phyloP scores from a whole-genome alignment of 2,113 vertebrate genomes.

The Leiothrix lutea region DNA sequence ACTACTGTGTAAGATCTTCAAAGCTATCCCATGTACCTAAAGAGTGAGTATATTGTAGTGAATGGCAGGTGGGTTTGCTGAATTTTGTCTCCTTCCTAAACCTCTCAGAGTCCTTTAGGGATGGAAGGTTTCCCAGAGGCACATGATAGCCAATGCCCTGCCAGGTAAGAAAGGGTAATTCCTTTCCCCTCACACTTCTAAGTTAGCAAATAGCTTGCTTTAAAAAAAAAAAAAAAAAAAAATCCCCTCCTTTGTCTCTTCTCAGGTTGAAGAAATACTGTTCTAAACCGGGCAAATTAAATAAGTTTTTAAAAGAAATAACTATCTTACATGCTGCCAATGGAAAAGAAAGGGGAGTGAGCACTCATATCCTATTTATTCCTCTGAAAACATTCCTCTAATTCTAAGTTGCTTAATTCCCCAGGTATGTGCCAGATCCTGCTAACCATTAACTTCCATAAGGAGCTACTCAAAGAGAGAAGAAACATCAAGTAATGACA shows the following conservation, averaged over 20 bases:
- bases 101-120: not conserved
- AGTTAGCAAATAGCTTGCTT: not conserved
- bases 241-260: fast-evolving
- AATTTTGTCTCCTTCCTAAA: not conserved
- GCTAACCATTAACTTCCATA: not conserved
- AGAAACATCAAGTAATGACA: not conserved
- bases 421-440: not conserved
- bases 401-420: not conserved
- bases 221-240: not conserved
- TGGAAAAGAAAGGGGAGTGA: not conserved
- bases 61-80: not conserved
- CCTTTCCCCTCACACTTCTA: not conserved
- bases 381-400: not conserved
- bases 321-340: not conserved
- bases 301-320: not conserved
- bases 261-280: not conserved
- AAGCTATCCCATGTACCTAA: not conserved
- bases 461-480: not conserved
- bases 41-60: not conserved
- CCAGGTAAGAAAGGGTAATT: not conserved
- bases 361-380: not conserved
- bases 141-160: not conserved
- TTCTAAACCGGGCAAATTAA: not conserved
- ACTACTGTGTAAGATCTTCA: not conserved
- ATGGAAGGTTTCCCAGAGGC: not conserved